Conservation (phyloP, 2,888 invertebrate genomes). For the Sesia bembeciformis region DNA sequence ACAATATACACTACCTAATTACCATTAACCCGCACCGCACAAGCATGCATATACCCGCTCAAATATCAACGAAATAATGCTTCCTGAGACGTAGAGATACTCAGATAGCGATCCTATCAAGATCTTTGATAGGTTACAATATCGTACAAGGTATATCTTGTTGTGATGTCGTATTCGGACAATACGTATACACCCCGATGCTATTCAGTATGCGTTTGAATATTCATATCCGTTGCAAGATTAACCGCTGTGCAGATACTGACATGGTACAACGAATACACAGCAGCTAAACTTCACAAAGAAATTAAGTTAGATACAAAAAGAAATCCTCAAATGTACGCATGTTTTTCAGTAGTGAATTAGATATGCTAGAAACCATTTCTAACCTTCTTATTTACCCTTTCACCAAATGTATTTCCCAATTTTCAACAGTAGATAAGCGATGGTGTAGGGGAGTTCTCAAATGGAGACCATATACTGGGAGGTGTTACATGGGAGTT, state of each 20-base stretch:
- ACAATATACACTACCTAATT: too few species aligned
- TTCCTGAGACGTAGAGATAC: too few species aligned
- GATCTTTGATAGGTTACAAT: not conserved
- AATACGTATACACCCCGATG: not conserved
- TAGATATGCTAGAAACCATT: not conserved
- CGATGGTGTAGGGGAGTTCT: not conserved
- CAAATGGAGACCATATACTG: not conserved
- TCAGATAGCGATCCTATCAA: too few species aligned
- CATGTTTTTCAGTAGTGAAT: not conserved
- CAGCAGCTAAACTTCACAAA: not conserved
- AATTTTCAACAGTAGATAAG: not conserved
- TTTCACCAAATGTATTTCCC: too few species aligned
- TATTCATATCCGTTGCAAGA: slow-evolving; percentile 1
- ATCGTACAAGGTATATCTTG: not conserved
- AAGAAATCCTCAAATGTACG: not conserved
- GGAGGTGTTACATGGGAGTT: not conserved
- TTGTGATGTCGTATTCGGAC: not conserved
- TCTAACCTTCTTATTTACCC: too few species aligned
- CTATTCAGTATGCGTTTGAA: slow-evolving; percentile 1
- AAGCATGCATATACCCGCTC: too few species aligned
- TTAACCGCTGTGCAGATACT: not conserved
- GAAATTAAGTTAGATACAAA: not conserved
- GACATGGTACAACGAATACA: not conserved
- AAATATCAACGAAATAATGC: too few species aligned
- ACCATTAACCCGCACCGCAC: too few species aligned